Evolutionary conservation across 2,797 vertebrate genomes (phyloP), one percentile per base, ranked within the genome.

Genomic region (Coregonus sp.): DNA sequence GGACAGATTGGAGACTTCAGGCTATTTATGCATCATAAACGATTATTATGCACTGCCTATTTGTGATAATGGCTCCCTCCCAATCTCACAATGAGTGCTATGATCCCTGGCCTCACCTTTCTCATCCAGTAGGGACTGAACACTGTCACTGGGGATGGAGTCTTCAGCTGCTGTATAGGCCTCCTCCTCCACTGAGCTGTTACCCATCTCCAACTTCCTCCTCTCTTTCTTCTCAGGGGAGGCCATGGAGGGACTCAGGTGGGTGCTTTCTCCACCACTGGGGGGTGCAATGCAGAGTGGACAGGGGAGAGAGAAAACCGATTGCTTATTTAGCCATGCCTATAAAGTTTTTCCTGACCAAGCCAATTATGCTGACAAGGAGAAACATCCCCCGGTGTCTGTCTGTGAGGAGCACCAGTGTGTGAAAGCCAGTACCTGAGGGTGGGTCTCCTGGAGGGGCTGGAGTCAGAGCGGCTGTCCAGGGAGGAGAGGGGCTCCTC

Each of bases 171-270:
- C 94, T 2, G 92, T 94, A 59, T 85, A 91, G 85, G 87, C 87
- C 74, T 96, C 94, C 73, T 98, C 97, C 69, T 98, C 96, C 79
- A 97, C 86, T 31, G 95, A 96, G 85, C 87, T 90, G 87, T 89
- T 94, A 50, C 77, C 86, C 75, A 90, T 92, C 61, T 95, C 95
- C 82, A 54, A 83, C 87, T 50, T 89, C 84, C 72, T 91, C 88
- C 85, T 74, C 68, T 78, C 86, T 81, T 67, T 95, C 93, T 82
- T 84, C 85, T 37, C 52, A 56, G 89, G 87, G 72, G 93, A 94
- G 0, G 85, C 80, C 37, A 83, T 85, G 0, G 93, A 93, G 15
- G 92, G 92, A 82, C 95, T 97, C 74, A 87, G 89, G 56, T 94
- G 94, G 77, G 93, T 95, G 84, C 92, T 92, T 52, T 92, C 93